Base-by-base conservation (phyloP, 1,140 invertebrate species). In the Chironomus striatipennis region DNA sequence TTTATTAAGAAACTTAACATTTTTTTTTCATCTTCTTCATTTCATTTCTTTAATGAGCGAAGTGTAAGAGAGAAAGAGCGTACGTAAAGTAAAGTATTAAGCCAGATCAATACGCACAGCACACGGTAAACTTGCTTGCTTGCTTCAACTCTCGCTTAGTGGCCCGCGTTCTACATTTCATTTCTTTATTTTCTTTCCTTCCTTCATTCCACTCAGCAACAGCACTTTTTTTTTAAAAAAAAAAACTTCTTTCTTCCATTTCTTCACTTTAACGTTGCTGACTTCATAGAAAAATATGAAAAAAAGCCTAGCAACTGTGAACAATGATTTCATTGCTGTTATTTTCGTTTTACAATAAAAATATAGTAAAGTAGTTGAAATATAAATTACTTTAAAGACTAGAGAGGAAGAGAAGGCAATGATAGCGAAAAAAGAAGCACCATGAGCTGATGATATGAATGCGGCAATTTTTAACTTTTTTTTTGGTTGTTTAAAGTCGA, bases 141-240 rank as follows among this genome's bases (percentile, higher is more conserved):
- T 57, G 47, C 47, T 57, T 57, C 47, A 57, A 57, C 47, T 57
- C 47, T 57, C 47, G 47, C 47, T 57, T 57, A n/a, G 47, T 57
- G 47, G 47, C 47, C n/a, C 47, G 47, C 47, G 47, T 57, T 57
- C 47, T 57, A 57, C 47, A 57, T 57, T 57, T 57, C 47, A 57
- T 57, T 57, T 57, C 47, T 57, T 57, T 57, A 5, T 57, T 57
- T 47, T 15, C 15, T 57, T 57, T 57, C n/a, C 47, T 57, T 57
- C n/a, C 47, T 57, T 57, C 47, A 57, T 57, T 57, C 12, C 47
- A 57, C n/a, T 57, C 12, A 12, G n/a, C 12, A 57, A 57, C 47
- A 57, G 47, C 47, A 57, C 47, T 57, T 57, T 57, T 34, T 34
- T n/a, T n/a, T n/a, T n/a, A n/a, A n/a, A n/a, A n/a, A n/a, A n/a